phyloP scores from a whole-genome alignment of 2,797 vertebrate genomes.

The Sebastes aleutianus region DNA sequence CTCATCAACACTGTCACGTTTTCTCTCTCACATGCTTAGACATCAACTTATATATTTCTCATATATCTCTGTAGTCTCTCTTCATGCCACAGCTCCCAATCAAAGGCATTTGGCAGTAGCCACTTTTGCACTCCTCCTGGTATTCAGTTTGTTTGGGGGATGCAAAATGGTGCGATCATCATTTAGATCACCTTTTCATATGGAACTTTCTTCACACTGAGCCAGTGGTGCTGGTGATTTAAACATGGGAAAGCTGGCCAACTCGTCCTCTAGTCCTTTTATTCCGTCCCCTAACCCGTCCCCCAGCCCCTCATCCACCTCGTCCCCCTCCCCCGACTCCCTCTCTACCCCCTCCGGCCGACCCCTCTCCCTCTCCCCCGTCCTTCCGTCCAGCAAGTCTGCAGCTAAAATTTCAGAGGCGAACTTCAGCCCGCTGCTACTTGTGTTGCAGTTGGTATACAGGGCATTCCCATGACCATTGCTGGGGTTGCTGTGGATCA shows the following conservation, averaged over 20 bases:
- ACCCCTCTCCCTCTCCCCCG: constrained; percentile 59
- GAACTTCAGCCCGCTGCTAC: constrained; percentile 61
- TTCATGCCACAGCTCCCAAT: constrained; percentile 35
- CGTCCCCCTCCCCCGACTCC: constrained; percentile 54
- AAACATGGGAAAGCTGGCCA: constrained; percentile 74
- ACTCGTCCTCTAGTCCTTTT: constrained; percentile 77
- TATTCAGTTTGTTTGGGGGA: constrained; percentile 27
- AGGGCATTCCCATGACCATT: constrained; percentile 63
- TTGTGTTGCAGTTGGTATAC: constrained; percentile 66
- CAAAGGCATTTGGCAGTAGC: constrained; percentile 51
- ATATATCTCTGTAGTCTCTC: constrained; percentile 46
- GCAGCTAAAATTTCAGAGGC: constrained; percentile 63
- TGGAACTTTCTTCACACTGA: constrained; percentile 88
- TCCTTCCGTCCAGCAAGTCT: constrained; percentile 65
- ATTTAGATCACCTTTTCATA: constrained; percentile 67
- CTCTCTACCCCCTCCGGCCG: constrained; percentile 53
- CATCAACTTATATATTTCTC: constrained; percentile 32
- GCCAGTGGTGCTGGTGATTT: constrained; percentile 84
- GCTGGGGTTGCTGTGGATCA: constrained; percentile 51
- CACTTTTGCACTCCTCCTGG: constrained; percentile 25
- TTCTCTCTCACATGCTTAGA: constrained; percentile 29
- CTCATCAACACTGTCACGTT: constrained; percentile 17
- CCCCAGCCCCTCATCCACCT: constrained; percentile 64
- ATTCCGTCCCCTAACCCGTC: constrained; percentile 65
- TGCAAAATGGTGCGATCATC: constrained; percentile 20